These are phyloP conservation scores for Acipenser ruthenus DNA, from an alignment of 2,797 vertebrate genomes.

Conservation along the genomic window DNA sequence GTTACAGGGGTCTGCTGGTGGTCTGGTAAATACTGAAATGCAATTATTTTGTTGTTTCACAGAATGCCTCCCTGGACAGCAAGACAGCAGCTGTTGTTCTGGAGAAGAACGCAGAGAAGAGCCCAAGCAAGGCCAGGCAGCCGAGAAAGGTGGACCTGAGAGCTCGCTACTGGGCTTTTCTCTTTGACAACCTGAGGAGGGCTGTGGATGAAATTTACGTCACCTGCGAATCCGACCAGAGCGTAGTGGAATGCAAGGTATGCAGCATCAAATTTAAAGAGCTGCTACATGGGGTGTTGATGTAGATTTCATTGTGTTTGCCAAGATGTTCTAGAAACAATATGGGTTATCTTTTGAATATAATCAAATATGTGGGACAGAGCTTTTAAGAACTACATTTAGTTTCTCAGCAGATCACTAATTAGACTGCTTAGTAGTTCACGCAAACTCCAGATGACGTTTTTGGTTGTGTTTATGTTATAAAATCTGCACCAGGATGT, in stretches of 20 bases:
- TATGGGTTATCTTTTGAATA: too few relatives aligned
- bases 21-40: too few relatives aligned
- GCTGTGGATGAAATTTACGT: conserved; percentile 97
- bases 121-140: conserved; percentile 81
- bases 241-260: conserved; percentile 98
- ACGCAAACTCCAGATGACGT: too few relatives aligned
- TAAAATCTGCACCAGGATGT: too few relatives aligned
- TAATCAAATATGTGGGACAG: too few relatives aligned
- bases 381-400: too few relatives aligned
- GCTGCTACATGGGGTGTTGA: neutral
- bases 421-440: too few relatives aligned
- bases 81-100: conserved; percentile 61
- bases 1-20: too few relatives aligned
- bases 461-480: neutral
- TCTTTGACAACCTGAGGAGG: conserved; percentile 90
- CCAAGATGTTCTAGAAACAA: too few relatives aligned
- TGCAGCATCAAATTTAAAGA: conserved; percentile 19
- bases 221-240: conserved; percentile 95
- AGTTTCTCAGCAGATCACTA: too few relatives aligned
- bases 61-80: conserved; percentile 68
- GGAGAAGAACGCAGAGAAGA: conserved; percentile 88
- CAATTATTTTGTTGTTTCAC: conserved; percentile 15
- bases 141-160: conserved; percentile 90
- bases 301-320: too few relatives aligned
- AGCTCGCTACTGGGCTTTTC: conserved; percentile 95